Base-by-base conservation (phyloP, 2,888 invertebrate species). In the Marasmarcha lunaedactyla region DNA sequence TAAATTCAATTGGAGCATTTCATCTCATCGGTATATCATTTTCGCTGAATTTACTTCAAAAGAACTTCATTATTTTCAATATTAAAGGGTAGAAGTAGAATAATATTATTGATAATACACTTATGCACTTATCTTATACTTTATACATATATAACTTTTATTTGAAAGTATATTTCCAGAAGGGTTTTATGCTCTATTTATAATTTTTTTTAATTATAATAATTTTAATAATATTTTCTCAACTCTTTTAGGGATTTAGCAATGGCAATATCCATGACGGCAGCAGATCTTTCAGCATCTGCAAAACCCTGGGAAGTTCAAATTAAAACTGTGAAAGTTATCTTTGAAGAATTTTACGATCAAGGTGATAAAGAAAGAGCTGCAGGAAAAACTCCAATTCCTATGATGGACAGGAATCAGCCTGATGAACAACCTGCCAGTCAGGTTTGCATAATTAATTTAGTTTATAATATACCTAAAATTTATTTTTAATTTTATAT, bases 271-370 rank as follows among this genome's bases (percentile, higher is more conserved):
- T 86, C 90, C 1, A 94, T 94, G 94, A 94, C 94, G 0, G 90
- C 91, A 0, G 90, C 92, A 47, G 94, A 94, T 63, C 72, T 94
- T 12, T 92, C 93, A 40, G 93, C 94, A 1, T 90, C 91, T 49
- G 90, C 93, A 1, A 94, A 94, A 61, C 93, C 93, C 1, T 94
- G 94, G 93, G 86, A 89, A 14, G 84, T 92, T 1, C 94, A 94
- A 69, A 87, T 89, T 13, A 87, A 91, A 57, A 92, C 93, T 0
- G 93, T 93, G 1, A 87, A 87, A 57, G 90, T 93, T 5, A 94
- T 94, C 40, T 92, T 91, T 57, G 90, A 92, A 55, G 92, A 93
- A 63, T 93, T 93, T 60, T 93, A 92, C 55, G 89, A 90, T 45
- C 92, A 92, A 56, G 88, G 91, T 1, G 92, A 92, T 59, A 89